Evolutionary conservation across 2,113 vertebrate genomes (phyloP).

Genomic region (Struthidea cinerea): DNA sequence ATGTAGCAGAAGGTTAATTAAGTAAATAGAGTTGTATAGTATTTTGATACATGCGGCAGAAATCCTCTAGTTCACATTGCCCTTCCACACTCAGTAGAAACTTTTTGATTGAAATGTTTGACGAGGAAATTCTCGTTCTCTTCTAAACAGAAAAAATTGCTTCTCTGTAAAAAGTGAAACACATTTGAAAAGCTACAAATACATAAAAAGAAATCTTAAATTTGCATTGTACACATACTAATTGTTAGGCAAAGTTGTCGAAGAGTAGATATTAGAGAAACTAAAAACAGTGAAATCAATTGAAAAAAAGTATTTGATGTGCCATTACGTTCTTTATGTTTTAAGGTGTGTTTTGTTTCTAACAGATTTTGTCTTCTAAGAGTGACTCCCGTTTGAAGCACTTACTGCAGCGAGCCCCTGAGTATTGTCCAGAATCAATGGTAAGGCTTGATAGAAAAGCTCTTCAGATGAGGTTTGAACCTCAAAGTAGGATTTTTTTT

Average conservation of each 20-base stretch:
- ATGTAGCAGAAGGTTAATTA: neutral
- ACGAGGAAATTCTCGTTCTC: neutral
- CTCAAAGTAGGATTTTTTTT: neutral
- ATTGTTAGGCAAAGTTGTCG: neutral
- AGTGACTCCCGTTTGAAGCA: slow-evolving; percentile 95
- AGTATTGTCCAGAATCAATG: slow-evolving; percentile 91
- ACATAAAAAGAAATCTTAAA: neutral
- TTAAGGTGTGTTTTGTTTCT: slow-evolving; percentile 15
- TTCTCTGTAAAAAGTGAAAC: neutral
- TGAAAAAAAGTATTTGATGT: neutral
- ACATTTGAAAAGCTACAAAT: neutral
- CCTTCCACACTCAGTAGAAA: neutral
- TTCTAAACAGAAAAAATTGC: neutral
- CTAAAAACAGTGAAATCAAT: neutral
- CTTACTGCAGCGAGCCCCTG: slow-evolving; percentile 88
- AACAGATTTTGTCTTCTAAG: slow-evolving; percentile 91
- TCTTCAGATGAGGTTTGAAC: neutral
- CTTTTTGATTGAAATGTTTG: neutral
- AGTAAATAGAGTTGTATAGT: neutral
- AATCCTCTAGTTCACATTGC: neutral
- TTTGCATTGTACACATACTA: neutral
- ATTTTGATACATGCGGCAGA: neutral
- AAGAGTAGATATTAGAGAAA: neutral
- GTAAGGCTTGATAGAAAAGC: slow-evolving; percentile 61
- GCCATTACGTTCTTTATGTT: neutral